Conservation (phyloP, 2,888 invertebrate genomes). For the Anarsia innoxiella region DNA sequence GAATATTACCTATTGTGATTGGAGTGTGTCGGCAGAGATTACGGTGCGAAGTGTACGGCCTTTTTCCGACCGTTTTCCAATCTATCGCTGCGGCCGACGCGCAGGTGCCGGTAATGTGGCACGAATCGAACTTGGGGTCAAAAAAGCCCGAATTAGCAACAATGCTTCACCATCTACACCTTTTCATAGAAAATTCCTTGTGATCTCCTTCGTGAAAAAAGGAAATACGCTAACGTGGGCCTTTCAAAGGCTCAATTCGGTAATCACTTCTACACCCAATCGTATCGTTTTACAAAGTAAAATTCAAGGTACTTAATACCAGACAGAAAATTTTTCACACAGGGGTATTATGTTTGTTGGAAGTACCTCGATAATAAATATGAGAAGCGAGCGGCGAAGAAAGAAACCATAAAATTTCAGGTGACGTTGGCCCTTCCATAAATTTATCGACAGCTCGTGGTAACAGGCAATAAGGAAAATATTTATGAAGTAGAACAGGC, state of each 20-base stretch:
- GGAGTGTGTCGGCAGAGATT: slow-evolving; percentile 47
- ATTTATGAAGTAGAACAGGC: slow-evolving; percentile 65
- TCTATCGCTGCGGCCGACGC: slow-evolving; percentile 46
- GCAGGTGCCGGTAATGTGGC: slow-evolving; percentile 64
- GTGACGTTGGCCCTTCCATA: slow-evolving; percentile 68
- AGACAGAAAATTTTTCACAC: no score
- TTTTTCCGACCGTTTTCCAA: slow-evolving; percentile 34
- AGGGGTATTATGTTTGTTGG: no score
- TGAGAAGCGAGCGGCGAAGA: slow-evolving; percentile 47
- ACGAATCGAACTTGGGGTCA: slow-evolving; percentile 48
- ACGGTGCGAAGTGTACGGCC: slow-evolving; percentile 40
- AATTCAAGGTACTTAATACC: no score
- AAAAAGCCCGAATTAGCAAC: slow-evolving; percentile 30
- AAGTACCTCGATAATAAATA: slow-evolving; percentile 44
- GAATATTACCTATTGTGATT: slow-evolving; percentile 50
- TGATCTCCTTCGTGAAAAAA: no score
- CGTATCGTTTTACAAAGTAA: no score
- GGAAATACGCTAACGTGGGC: no score
- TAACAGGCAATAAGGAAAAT: slow-evolving; percentile 70
- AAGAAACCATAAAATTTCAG: slow-evolving; percentile 69
- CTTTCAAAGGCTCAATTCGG: no score
- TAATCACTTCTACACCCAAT: no score
- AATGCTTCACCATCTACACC: not conserved
- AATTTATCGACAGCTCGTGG: slow-evolving; percentile 73
- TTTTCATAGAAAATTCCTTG: slow-evolving; percentile 2